phyloP scores from a whole-genome alignment of 2,888 invertebrate species.

The Coenonympha arcania region DNA sequence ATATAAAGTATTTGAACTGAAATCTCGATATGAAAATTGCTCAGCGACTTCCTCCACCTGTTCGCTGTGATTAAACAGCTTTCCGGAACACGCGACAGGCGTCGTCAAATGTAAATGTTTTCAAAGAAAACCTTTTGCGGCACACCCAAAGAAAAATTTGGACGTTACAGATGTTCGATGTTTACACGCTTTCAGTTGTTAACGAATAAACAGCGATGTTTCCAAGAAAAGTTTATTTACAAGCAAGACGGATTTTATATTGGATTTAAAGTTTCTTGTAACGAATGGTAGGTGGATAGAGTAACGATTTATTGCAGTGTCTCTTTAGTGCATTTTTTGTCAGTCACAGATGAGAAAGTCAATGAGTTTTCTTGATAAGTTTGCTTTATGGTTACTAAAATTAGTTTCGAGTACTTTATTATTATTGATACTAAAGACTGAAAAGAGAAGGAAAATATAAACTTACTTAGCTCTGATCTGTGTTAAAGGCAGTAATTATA shows the following conservation, averaged over 20 bases:
- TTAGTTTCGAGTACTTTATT: background rate
- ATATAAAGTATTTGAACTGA: constrained; percentile 54
- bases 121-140: constrained; percentile 54
- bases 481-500: no score
- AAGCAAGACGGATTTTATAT: constrained; percentile 12
- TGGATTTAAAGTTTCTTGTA: constrained; percentile 7
- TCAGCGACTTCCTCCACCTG: constrained; percentile 51
- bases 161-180: constrained; percentile 39
- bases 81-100: constrained; percentile 48
- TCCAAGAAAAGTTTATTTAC: constrained; percentile 10
- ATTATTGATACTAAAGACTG: background rate
- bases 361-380: background rate
- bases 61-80: constrained; percentile 68
- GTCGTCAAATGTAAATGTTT: constrained; percentile 64
- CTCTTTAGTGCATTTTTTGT: no score
- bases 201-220: constrained; percentile 17
- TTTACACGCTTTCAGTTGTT: constrained; percentile 15
- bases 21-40: constrained; percentile 67
- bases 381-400: background rate
- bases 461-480: no score
- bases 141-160: constrained; percentile 52
- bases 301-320: background rate
- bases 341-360: no score
- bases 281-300: background rate
- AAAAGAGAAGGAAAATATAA: no score